Evolutionary conservation across 2,888 invertebrate genomes (phyloP), one percentile per base, ranked within the genome.

Genomic region (Agriotes lineatus): DNA sequence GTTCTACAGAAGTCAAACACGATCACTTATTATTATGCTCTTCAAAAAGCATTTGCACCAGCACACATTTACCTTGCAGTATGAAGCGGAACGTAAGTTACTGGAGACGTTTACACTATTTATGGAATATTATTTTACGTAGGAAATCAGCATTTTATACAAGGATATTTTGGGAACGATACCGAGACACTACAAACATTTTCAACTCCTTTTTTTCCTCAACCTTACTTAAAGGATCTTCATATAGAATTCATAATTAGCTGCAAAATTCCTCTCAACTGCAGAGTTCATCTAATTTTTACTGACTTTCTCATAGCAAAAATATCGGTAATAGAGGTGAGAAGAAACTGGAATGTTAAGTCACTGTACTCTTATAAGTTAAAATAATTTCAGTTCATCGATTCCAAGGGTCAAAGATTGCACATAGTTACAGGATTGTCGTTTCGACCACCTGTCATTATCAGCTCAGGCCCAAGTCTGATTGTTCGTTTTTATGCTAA

Each of bases 401-500:
- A 91, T 79, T 89, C 87, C 82, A 90, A 90, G 77, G 89, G 90
- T 1, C 88, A 89, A 81, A 86, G 90, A 75, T 80, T 91, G 74
- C 89, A 90, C 73, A 88, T 90, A 1, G 88, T 88, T 70, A 89
- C 89, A 65, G 92, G 91, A 0, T 87, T 88, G 50, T 85, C 88
- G 72, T 92, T 92, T 80, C 87, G 92, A 4, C 92, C 92, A 0
- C 90, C 91, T 1, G 87, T 90, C 14, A 87, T 91, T 25, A 84
- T 89, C 5, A 90, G 90, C 72, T 86, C 87, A 16, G 91, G 91
- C 0, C 89, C 90, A 25, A 87, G 88, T 0, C 78, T 92, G 69
- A 81, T 88, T 33, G 83, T 92, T 9, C 86, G 90, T 74, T 92
- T 92, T 79, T 90, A 90, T 75, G 92, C 91, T 1, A 92, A 92